Evolutionary conservation across 2,113 vertebrate genomes (phyloP).

Genomic region (Oceanites oceanicus): DNA sequence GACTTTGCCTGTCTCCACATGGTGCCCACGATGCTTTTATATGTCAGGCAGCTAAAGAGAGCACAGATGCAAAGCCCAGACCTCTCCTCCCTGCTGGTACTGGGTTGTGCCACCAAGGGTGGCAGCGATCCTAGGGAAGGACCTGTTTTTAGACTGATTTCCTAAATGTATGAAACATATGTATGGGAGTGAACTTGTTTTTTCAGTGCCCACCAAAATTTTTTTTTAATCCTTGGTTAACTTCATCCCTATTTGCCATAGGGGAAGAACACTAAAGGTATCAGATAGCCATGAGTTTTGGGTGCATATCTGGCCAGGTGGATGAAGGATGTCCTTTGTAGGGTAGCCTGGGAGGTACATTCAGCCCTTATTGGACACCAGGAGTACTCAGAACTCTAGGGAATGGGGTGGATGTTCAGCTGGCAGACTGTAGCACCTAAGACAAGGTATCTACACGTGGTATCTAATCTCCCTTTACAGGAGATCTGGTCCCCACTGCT

Average conservation of each 20-base stretch:
- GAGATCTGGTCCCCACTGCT: background rate
- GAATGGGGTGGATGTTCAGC: background rate
- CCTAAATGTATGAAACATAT: rapidly evolving
- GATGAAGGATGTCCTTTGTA: background rate
- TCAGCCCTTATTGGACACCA: background rate
- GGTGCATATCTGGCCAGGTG: background rate
- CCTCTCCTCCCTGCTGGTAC: background rate
- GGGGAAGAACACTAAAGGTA: background rate
- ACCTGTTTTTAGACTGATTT: background rate
- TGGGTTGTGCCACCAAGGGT: background rate
- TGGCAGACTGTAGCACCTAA: background rate
- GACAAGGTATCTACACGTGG: background rate
- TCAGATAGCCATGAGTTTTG: background rate
- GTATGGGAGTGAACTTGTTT: background rate
- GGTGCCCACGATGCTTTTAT: background rate
- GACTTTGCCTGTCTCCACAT: background rate
- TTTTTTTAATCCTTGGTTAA: background rate
- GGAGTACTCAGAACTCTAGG: background rate
- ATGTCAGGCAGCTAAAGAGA: background rate
- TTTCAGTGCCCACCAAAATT: background rate
- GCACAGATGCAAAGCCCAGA: background rate
- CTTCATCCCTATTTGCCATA: background rate
- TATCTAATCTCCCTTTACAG: background rate
- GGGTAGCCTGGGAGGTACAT: background rate
- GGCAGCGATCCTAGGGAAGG: background rate